Evolutionary conservation across 2,888 invertebrate species (phyloP).

Genomic region (Aphidius colemani): DNA sequence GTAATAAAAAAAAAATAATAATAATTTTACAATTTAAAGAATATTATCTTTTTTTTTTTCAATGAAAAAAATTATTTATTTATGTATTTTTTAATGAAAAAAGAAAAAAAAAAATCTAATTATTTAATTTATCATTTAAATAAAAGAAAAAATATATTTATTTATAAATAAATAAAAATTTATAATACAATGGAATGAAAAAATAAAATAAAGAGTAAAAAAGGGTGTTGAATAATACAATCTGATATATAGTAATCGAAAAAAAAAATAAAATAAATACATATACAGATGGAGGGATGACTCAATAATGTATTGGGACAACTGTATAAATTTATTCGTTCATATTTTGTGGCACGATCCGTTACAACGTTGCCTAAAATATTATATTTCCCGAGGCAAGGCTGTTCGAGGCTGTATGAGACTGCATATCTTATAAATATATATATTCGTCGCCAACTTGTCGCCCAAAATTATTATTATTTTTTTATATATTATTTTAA

Average conservation of each 20-base stretch:
- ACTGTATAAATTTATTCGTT: slow-evolving; percentile 20
- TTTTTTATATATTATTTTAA: slow-evolving; percentile 1
- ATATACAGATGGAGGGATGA: slow-evolving; percentile 11
- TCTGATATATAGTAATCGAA: slow-evolving; percentile 14
- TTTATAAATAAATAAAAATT: too few species aligned
- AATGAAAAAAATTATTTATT: too few species aligned
- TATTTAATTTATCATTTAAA: too few species aligned
- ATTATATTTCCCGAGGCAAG: slow-evolving; percentile 22
- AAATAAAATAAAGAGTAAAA: background rate
- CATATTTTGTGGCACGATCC: slow-evolving; percentile 12
- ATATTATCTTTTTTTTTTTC: too few species aligned
- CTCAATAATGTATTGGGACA: slow-evolving; percentile 25
- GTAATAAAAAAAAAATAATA: too few species aligned
- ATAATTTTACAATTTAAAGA: too few species aligned
- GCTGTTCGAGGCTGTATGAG: slow-evolving; percentile 24
- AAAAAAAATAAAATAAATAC: too few species aligned
- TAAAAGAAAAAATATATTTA: too few species aligned
- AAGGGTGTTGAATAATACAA: slow-evolving; percentile 21
- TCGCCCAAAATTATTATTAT: background rate
- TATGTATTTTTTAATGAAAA: too few species aligned
- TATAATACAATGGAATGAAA: too few species aligned
- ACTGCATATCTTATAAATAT: slow-evolving; percentile 5
- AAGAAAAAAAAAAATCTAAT: too few species aligned
- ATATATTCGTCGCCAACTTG: slow-evolving; percentile 9
- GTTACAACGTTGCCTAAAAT: slow-evolving; percentile 5